Evolutionary conservation across 2,888 invertebrate species (phyloP).

Genomic region (Nemoura dubitans): DNA sequence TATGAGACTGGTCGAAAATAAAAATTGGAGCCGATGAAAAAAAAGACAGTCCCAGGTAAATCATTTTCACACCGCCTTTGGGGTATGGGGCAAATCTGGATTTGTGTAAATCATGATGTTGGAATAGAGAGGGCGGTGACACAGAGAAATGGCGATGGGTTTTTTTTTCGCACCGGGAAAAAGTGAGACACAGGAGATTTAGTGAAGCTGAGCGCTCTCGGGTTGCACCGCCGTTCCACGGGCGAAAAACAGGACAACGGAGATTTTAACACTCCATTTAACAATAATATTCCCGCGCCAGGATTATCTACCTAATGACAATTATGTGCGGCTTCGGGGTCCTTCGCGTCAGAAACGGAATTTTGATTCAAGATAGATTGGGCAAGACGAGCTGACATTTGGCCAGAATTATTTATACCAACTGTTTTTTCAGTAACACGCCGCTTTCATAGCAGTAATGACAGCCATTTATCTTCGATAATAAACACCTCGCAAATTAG

Average conservation of each 20-base stretch:
- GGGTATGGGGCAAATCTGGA: slow-evolving; percentile 1
- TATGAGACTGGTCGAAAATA: slow-evolving; percentile 7
- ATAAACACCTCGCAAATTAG: no score
- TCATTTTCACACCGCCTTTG: slow-evolving; percentile 12
- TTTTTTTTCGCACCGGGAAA: neutral
- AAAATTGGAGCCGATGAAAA: slow-evolving; percentile 12
- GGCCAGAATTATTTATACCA: no score
- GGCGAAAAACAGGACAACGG: neutral
- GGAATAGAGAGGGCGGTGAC: neutral
- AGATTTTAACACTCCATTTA: slow-evolving; percentile 4
- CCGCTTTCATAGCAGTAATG: no score
- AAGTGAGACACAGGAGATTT: neutral
- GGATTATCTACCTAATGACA: neutral
- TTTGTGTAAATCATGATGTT: slow-evolving; percentile 12
- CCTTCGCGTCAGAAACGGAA: neutral
- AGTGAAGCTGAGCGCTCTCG: neutral
- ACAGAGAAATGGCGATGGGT: slow-evolving; percentile 12
- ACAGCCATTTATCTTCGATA: no score
- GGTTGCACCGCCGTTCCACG: neutral
- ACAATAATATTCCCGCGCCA: neutral
- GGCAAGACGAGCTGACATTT: neutral
- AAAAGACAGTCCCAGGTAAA: neutral
- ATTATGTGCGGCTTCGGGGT: neutral
- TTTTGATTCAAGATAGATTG: neutral
- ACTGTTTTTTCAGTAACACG: no score